These are phyloP conservation scores for Drosophila ananassae DNA, from an alignment of 1,140 invertebrate genomes.

Conservation along the genomic window DNA sequence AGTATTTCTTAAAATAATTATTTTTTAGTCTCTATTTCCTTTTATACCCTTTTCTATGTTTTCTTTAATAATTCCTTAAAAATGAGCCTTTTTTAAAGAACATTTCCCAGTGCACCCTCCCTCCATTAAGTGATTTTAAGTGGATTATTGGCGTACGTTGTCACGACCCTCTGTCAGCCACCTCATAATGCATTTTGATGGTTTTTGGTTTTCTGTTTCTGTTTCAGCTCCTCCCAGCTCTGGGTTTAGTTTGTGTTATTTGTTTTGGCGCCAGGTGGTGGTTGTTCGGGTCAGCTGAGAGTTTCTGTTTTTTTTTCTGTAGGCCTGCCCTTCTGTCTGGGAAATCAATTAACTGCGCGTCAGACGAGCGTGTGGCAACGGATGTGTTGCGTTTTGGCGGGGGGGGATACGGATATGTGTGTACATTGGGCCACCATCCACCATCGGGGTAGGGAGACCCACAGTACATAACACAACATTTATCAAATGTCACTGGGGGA, in stretches of 20 bases:
- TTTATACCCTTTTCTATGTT: too few species aligned
- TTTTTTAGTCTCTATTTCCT: too few species aligned
- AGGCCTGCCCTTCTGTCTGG: slow-evolving; percentile 34
- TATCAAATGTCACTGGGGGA: slow-evolving; percentile 65
- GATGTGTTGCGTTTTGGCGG: slow-evolving; percentile 34
- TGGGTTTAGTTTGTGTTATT: slow-evolving; percentile 19
- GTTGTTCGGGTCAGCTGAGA: slow-evolving; percentile 7
- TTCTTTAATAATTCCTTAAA: background rate
- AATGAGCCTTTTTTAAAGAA: background rate
- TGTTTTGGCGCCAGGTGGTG: slow-evolving; percentile 10
- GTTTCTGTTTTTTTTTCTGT: slow-evolving; percentile 2
- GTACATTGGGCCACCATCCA: slow-evolving; percentile 1
- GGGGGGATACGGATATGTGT: too few species aligned
- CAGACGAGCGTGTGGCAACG: slow-evolving; percentile 57
- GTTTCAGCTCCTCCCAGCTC: slow-evolving; percentile 13
- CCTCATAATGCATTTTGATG: slow-evolving; percentile 45
- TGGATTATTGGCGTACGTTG: slow-evolving; percentile 65
- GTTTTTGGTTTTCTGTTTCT: slow-evolving; percentile 46
- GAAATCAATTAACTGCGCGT: slow-evolving; percentile 79
- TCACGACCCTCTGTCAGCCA: slow-evolving; percentile 10
- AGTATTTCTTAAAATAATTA: too few species aligned
- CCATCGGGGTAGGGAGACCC: slow-evolving; percentile 3
- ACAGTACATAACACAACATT: slow-evolving; percentile 46
- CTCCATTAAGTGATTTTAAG: slow-evolving; percentile 58
- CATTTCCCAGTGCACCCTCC: background rate